Percentiles rank a stretch among this genome's conserved stretches.
Evolutionary conservation across 2,797 vertebrate genomes (phyloP).

Genomic region (Melanotaenia nigrans): DNA sequence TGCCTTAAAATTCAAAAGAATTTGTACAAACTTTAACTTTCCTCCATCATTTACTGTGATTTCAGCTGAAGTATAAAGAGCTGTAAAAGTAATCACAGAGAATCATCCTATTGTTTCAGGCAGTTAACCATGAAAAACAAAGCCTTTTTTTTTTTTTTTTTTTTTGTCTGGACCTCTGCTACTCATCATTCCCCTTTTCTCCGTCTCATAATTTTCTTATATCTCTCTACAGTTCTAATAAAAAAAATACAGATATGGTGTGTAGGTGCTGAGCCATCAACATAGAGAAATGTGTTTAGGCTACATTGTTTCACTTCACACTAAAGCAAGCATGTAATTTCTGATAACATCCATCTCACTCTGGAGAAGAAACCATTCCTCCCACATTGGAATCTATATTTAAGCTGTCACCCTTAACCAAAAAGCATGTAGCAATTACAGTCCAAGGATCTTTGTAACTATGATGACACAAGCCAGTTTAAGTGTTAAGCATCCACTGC

Average conservation of each 20-base stretch:
- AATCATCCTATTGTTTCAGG: background rate
- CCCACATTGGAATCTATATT: slow-evolving; percentile 18
- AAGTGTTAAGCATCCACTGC: slow-evolving; percentile 21
- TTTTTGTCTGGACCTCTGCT: background rate
- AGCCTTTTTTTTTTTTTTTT: no score
- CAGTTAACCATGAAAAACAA: background rate
- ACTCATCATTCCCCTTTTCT: background rate
- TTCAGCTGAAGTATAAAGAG: no score
- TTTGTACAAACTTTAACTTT: background rate
- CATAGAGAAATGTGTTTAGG: background rate
- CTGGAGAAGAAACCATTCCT: slow-evolving; percentile 14
- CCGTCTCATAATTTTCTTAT: background rate
- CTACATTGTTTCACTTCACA: background rate
- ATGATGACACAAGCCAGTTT: slow-evolving; percentile 32
- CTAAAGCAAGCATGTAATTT: slow-evolving; percentile 1
- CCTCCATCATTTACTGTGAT: background rate
- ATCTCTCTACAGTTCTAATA: slow-evolving; percentile 1
- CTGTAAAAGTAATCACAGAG: no score
- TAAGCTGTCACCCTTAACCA: slow-evolving; percentile 16
- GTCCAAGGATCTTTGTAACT: slow-evolving; percentile 24
- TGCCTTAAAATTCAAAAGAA: no score
- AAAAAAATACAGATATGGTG: background rate
- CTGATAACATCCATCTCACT: slow-evolving; percentile 1
- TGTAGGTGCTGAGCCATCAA: slow-evolving; percentile 11
- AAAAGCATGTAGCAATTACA: slow-evolving; percentile 26